Evolutionary conservation across 2,888 invertebrate genomes (phyloP).

Genomic region (Drosophila fungiperda): DNA sequence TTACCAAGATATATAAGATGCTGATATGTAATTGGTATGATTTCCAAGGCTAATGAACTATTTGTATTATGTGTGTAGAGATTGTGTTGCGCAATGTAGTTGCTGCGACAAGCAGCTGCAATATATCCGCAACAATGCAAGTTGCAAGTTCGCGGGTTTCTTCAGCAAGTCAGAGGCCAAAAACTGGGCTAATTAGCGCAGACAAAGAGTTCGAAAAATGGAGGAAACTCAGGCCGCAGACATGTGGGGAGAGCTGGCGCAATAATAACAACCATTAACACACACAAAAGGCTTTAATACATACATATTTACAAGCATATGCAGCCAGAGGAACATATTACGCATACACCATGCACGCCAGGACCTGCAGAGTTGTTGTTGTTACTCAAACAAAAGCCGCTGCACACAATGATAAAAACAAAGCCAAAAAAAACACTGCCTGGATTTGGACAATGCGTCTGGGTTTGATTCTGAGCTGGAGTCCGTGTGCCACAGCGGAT

Average conservation of each 20-base stretch:
- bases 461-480: conserved; percentile 42
- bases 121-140: conserved; percentile 51
- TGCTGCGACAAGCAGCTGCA: conserved; percentile 43
- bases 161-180: conserved; percentile 62
- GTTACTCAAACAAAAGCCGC: conserved; percentile 65
- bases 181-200: conserved; percentile 72
- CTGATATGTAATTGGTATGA: conserved; percentile 9
- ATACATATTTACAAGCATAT: conserved; percentile 24
- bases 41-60: conserved; percentile 18
- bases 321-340: conserved; percentile 52
- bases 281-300: conserved; percentile 59
- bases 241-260: conserved; percentile 48
- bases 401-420: conserved; percentile 62
- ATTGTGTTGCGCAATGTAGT: conserved; percentile 2
- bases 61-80: conserved; percentile 1
- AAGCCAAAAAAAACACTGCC: conserved; percentile 20
- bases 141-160: conserved; percentile 34
- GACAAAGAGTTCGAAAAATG: conserved; percentile 62
- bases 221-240: conserved; percentile 40
- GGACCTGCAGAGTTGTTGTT: conserved; percentile 38
- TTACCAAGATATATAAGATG: not conserved
- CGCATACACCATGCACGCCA: conserved; percentile 61
- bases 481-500: conserved; percentile 49
- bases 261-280: conserved; percentile 75
- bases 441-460: conserved; percentile 67